These are phyloP conservation scores for Onthophagus sagittarius DNA, from an alignment of 2,888 invertebrate genomes.

Conservation along the genomic window DNA sequence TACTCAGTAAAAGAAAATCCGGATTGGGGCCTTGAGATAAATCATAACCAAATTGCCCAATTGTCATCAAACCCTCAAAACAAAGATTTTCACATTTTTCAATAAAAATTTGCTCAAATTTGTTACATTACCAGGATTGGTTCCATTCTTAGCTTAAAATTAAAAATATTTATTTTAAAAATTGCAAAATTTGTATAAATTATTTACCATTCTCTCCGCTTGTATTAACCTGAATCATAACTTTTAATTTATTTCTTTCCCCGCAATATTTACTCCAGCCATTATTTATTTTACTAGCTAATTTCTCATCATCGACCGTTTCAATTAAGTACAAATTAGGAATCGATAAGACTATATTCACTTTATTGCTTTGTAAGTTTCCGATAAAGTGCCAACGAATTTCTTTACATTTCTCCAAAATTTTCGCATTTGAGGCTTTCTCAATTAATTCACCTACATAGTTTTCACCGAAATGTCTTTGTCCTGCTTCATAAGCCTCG, in stretches of 20 bases:
- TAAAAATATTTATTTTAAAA: slow-evolving; percentile 4
- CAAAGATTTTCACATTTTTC: slow-evolving; percentile 69
- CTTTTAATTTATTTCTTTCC: slow-evolving; percentile 60
- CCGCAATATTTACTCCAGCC: slow-evolving; percentile 64
- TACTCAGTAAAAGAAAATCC: slow-evolving; percentile 73
- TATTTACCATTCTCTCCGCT: slow-evolving; percentile 81
- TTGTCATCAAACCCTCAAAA: slow-evolving; percentile 93
- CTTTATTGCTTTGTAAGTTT: slow-evolving; percentile 88
- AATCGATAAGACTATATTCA: slow-evolving; percentile 62
- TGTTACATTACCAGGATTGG: slow-evolving; percentile 64
- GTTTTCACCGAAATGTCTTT: slow-evolving; percentile 95
- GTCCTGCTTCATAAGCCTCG: slow-evolving; percentile 79
- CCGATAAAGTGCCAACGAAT: slow-evolving; percentile 99
- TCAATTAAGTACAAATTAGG: slow-evolving; percentile 82
- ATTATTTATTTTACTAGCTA: slow-evolving; percentile 76
- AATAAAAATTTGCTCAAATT: slow-evolving; percentile 68
- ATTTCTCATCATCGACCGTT: slow-evolving; percentile 80
- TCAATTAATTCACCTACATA: slow-evolving; percentile 87
- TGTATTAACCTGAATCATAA: slow-evolving; percentile 95
- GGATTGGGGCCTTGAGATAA: slow-evolving; percentile 75
- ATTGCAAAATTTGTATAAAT: background rate
- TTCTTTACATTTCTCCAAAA: slow-evolving; percentile 78
- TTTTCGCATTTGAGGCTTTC: slow-evolving; percentile 66
- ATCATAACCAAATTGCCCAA: slow-evolving; percentile 82
- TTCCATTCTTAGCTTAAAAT: slow-evolving; percentile 78